phyloP scores from a whole-genome alignment of 2,888 invertebrate species.

The Lagria hirta region DNA sequence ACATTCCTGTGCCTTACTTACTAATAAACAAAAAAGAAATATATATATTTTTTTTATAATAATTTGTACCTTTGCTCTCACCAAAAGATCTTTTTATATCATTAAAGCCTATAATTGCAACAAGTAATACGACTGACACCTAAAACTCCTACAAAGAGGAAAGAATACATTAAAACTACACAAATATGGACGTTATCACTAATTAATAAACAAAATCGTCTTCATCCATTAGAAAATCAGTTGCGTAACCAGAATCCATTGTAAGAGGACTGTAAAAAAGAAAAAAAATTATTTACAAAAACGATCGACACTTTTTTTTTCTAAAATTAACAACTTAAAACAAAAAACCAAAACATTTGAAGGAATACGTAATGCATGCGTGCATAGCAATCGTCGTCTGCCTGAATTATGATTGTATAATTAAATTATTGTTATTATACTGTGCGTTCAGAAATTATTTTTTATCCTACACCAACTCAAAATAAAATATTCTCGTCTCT shows the following conservation, averaged over 20 bases:
- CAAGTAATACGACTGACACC: conserved; percentile 13
- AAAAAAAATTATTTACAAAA: conserved; percentile 5
- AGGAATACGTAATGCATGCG: too few relatives aligned
- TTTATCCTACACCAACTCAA: too few relatives aligned
- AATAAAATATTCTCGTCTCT: too few relatives aligned
- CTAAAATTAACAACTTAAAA: too few relatives aligned
- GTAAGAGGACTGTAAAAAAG: conserved; percentile 71
- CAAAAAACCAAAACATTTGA: conserved; percentile 1
- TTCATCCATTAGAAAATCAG: conserved; percentile 86
- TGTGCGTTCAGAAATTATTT: too few relatives aligned
- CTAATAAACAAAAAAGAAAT: conserved; percentile 4
- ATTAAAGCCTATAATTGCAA: conserved; percentile 11
- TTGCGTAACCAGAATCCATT: conserved; percentile 74
- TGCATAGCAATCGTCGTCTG: too few relatives aligned
- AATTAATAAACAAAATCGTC: conserved; percentile 58
- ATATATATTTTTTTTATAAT: conserved; percentile 1
- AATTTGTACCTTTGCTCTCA: conserved; percentile 23
- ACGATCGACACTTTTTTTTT: too few relatives aligned
- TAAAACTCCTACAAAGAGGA: conserved; percentile 9
- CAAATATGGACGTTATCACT: too few relatives aligned
- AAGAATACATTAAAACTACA: conserved; percentile 14
- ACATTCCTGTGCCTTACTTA: conserved; percentile 16
- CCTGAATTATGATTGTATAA: too few relatives aligned
- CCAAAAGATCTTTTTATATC: conserved; percentile 18
- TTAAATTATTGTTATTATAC: background rate